phyloP scores from a whole-genome alignment of 53 echinoderm and acorn worm species.

The Paracentrotus lividus region DNA sequence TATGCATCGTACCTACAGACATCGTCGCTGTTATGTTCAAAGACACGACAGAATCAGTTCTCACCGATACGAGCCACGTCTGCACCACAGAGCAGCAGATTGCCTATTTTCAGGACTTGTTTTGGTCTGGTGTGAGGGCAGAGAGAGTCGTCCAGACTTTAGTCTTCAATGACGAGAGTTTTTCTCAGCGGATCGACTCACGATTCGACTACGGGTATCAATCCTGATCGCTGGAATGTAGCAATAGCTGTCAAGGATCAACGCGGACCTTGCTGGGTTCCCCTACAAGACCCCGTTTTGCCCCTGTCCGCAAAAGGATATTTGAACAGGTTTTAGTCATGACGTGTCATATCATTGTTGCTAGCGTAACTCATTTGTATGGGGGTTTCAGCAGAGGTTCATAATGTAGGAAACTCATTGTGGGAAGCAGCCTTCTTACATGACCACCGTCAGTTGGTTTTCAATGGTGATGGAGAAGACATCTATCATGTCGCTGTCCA shows the following conservation, averaged over 20 bases:
- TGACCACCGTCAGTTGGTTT: constrained; percentile 53
- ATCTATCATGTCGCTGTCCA: constrained; percentile 77
- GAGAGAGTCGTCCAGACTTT: constrained; percentile 71
- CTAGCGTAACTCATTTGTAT: constrained; percentile 69
- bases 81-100: constrained; percentile 75
- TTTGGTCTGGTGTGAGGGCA: constrained; percentile 77
- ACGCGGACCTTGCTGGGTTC: constrained; percentile 60
- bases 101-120: constrained; percentile 95
- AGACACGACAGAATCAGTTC: constrained; percentile 61
- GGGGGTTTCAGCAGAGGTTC: constrained; percentile 62
- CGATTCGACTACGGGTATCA: constrained; percentile 68
- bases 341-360: constrained; percentile 68
- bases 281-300: constrained; percentile 72
- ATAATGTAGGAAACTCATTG: constrained; percentile 56
- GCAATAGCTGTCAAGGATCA: constrained; percentile 67
- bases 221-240: constrained; percentile 63
- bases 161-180: constrained; percentile 66
- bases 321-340: constrained; percentile 50
- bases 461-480: constrained; percentile 63
- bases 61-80: constrained; percentile 65
- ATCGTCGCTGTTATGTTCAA: constrained; percentile 72
- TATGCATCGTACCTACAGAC: constrained; percentile 69
- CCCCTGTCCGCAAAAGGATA: constrained; percentile 66
- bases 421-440: constrained; percentile 68
- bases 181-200: constrained; percentile 73